Conservation (phyloP, 1,140 invertebrate species). For the Grapholita molesta region DNA sequence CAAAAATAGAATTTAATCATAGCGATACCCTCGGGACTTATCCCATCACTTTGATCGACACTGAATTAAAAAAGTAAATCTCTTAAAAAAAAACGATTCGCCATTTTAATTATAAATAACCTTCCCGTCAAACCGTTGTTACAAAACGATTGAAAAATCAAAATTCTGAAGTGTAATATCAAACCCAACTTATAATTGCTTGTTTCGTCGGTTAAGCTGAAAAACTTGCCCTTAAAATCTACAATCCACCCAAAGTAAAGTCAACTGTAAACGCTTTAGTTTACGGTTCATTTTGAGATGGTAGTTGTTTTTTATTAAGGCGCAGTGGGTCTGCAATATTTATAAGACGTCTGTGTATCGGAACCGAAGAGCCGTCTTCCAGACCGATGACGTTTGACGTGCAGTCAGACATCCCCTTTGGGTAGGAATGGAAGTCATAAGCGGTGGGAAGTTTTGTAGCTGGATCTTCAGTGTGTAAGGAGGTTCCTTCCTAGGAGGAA, state of each 20-base stretch:
- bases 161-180: conserved; percentile 72
- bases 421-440: conserved; percentile 34
- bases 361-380: conserved; percentile 71
- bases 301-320: conserved; percentile 35
- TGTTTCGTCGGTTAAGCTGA: conserved; percentile 39
- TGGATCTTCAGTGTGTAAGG: background rate
- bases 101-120: conserved; percentile 75
- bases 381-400: conserved; percentile 75
- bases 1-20: conserved; percentile 16
- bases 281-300: conserved; percentile 33
- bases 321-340: conserved; percentile 60
- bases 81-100: conserved; percentile 44
- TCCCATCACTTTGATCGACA: conserved; percentile 63
- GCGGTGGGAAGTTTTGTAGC: background rate
- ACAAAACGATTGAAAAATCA: conserved; percentile 72
- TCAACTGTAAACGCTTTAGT: conserved; percentile 4
- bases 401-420: conserved; percentile 70
- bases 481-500: too few species aligned
- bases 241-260: conserved; percentile 10
- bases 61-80: conserved; percentile 55
- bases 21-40: conserved; percentile 21
- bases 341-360: conserved; percentile 69
- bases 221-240: conserved; percentile 30
- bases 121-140: conserved; percentile 60
- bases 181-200: conserved; percentile 73